A percentile compares a stretch with the other conserved stretches of the same genome.
These are phyloP conservation scores for Corvus moneduloides DNA, from an alignment of 2,113 vertebrate genomes.

Conservation along the genomic window DNA sequence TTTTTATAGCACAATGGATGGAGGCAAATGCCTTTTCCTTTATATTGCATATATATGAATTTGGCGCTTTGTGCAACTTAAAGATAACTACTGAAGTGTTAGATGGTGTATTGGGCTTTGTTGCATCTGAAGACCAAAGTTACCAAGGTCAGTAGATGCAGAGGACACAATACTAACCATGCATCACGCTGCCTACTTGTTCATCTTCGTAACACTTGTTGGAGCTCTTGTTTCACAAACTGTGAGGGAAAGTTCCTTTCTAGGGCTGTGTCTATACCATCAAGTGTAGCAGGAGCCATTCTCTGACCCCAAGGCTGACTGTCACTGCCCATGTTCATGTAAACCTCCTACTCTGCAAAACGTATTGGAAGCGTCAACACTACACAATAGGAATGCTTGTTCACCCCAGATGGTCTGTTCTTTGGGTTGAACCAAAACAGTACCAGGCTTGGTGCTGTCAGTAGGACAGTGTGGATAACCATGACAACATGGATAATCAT, in stretches of 20 bases:
- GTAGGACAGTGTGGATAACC: neutral
- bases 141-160: neutral
- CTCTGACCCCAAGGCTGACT: neutral
- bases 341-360: neutral
- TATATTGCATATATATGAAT: neutral
- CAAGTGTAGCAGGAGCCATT: neutral
- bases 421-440: neutral
- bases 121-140: neutral
- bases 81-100: neutral
- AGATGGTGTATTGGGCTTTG: neutral
- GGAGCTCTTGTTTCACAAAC: neutral
- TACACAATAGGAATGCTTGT: neutral
- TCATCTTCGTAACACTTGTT: neutral
- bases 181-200: neutral
- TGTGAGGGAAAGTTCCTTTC: neutral
- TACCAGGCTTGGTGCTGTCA: neutral
- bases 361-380: rapidly evolving
- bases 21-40: neutral
- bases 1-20: neutral
- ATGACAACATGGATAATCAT: neutral
- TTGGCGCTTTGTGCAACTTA: neutral
- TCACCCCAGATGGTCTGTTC: neutral
- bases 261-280: neutral
- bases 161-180: neutral
- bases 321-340: neutral